These are phyloP conservation scores for Anhinga anhinga DNA, from an alignment of 2,113 vertebrate species.

Conservation along the genomic window DNA sequence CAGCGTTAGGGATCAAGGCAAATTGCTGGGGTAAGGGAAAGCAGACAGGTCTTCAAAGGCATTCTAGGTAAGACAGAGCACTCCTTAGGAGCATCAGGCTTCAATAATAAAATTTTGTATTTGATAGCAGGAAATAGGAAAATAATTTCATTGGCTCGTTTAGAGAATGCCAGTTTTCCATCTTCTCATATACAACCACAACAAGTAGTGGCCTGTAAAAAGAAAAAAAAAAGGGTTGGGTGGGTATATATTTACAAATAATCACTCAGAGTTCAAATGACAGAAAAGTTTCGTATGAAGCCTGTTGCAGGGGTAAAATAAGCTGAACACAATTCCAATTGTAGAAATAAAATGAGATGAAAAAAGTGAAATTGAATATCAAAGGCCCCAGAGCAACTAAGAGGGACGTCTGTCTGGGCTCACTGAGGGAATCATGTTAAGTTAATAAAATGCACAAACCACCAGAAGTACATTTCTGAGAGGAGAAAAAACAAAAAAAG, in stretches of 20 bases:
- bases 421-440: background rate
- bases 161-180: slow-evolving; percentile 34
- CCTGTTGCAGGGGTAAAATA: background rate
- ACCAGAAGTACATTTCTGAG: background rate
- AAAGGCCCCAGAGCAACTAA: background rate
- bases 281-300: background rate
- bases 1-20: background rate
- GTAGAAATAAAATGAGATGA: background rate
- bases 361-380: background rate
- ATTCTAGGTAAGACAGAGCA: slow-evolving; percentile 43
- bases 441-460: background rate
- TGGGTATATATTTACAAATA: background rate
- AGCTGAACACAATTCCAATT: background rate
- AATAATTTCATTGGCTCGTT: slow-evolving; percentile 51
- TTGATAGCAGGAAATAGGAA: slow-evolving; percentile 60
- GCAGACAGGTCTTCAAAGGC: slow-evolving; percentile 57
- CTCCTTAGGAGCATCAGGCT: slow-evolving; percentile 8
- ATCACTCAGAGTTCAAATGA: background rate
- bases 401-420: background rate
- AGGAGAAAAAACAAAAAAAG: background rate
- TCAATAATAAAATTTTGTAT: slow-evolving; percentile 49
- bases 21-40: slow-evolving; percentile 47
- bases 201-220: background rate
- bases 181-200: background rate
- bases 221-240: background rate